These are phyloP conservation scores for Maniola jurtina DNA, from an alignment of 1,140 invertebrate genomes.

Conservation along the genomic window DNA sequence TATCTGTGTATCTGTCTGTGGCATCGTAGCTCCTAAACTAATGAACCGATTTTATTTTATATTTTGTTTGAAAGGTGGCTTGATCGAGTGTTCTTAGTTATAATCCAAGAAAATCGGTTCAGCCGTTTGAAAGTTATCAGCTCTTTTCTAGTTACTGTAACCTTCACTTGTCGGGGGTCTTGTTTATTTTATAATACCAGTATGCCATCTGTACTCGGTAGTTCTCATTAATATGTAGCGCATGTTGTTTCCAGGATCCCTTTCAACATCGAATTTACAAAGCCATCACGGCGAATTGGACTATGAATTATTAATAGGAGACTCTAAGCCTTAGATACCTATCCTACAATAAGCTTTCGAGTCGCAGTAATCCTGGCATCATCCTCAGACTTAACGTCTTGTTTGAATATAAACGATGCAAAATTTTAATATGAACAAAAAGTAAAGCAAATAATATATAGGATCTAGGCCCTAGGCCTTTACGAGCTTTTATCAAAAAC, in stretches of 20 bases:
- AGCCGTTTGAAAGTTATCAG: no score
- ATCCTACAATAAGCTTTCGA: constrained; percentile 15
- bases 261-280: constrained; percentile 17
- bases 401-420: constrained; percentile 12
- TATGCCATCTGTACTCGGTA: not conserved
- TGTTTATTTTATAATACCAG: not conserved
- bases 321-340: constrained; percentile 15
- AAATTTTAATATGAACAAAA: constrained; percentile 8
- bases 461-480: no score
- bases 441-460: not conserved
- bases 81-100: no score
- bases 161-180: no score
- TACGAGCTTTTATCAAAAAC: no score
- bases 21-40: no score
- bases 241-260: constrained; percentile 6
- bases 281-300: constrained; percentile 19
- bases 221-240: constrained; percentile 9
- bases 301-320: constrained; percentile 20
- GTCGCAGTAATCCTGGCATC: constrained; percentile 12
- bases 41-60: no score
- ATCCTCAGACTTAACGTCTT: constrained; percentile 8
- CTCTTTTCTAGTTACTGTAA: no score
- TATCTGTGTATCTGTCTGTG: no score
- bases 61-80: no score
- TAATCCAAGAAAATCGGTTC: no score